Percentiles rank a stretch among this genome's conserved stretches.
Evolutionary conservation across 92 coral and sea anemone genomes (phyloP).

Genomic region (Montipora capitata): DNA sequence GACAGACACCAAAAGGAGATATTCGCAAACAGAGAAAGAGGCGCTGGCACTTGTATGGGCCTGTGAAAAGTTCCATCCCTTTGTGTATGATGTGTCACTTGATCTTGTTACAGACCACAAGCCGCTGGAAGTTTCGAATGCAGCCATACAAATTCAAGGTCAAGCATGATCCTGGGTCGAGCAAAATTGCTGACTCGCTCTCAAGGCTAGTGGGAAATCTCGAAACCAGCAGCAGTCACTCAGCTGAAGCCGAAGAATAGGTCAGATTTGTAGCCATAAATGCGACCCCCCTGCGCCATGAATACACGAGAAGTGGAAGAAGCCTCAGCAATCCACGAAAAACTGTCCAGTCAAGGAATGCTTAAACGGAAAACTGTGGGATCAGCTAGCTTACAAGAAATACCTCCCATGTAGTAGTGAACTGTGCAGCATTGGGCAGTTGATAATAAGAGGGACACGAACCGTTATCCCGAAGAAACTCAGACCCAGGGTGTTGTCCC

Average conservation of each 20-base stretch:
- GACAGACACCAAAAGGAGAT: neutral
- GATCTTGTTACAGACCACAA: neutral
- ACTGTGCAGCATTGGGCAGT: slow-evolving; percentile 52
- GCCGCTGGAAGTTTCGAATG: neutral
- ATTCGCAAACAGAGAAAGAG: neutral
- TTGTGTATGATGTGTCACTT: neutral
- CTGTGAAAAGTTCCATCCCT: neutral
- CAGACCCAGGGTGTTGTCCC: slow-evolving; percentile 30
- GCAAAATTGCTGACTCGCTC: slow-evolving; percentile 54
- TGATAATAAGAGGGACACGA: slow-evolving; percentile 60
- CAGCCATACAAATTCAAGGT: slow-evolving; percentile 64
- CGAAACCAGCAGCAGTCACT: neutral
- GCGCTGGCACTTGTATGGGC: neutral
- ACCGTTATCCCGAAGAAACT: slow-evolving; percentile 63
- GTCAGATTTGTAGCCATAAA: slow-evolving; percentile 57
- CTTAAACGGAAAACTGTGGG: slow-evolving; percentile 7
- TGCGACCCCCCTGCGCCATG: slow-evolving; percentile 58
- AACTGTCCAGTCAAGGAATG: slow-evolving; percentile 27
- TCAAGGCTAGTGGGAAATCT: slow-evolving; percentile 15
- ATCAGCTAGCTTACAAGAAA: slow-evolving; percentile 1
- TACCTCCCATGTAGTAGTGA: slow-evolving; percentile 35
- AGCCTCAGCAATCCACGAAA: slow-evolving; percentile 43
- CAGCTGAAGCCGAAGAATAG: slow-evolving; percentile 41
- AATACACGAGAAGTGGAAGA: slow-evolving; percentile 34
- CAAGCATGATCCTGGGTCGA: slow-evolving; percentile 25